A percentile compares a stretch with the other conserved stretches of the same genome.
These are phyloP conservation scores for Syngnathus floridae DNA, from an alignment of 2,113 vertebrate genomes.

Conservation along the genomic window DNA sequence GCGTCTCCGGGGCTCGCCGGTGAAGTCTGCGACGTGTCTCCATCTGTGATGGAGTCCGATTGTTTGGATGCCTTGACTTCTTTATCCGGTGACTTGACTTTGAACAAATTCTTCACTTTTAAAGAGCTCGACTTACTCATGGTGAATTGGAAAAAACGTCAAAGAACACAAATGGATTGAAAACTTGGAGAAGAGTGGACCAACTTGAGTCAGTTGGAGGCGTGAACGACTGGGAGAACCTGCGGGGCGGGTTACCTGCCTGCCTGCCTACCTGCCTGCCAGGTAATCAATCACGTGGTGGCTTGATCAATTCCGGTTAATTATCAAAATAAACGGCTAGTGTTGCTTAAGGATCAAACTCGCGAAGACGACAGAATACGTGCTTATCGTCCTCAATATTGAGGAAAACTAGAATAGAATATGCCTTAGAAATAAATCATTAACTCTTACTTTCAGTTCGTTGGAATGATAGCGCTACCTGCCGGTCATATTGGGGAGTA, in stretches of 20 bases:
- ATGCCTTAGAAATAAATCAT: neutral
- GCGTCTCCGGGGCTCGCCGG: constrained; percentile 10
- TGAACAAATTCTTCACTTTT: constrained; percentile 45
- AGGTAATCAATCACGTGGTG: constrained; percentile 5
- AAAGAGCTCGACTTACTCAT: constrained; percentile 57
- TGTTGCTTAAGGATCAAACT: too few relatives aligned
- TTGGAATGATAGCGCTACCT: constrained; percentile 28
- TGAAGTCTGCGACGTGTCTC: neutral
- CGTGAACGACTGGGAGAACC: constrained; percentile 24
- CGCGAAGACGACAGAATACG: neutral
- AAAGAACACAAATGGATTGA: neutral
- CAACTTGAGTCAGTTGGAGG: neutral
- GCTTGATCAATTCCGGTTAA: too few relatives aligned
- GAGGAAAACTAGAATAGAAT: neutral
- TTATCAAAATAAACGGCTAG: constrained; percentile 15
- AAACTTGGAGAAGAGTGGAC: neutral
- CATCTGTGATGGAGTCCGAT: constrained; percentile 28
- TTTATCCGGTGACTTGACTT: constrained; percentile 40
- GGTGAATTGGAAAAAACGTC: neutral
- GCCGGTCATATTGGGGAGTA: constrained; percentile 20
- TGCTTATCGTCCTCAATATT: neutral
- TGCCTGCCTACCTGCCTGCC: neutral
- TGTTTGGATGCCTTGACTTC: constrained; percentile 28
- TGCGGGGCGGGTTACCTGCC: constrained; percentile 29
- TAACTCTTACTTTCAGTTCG: too few relatives aligned